Percentiles rank a stretch among this genome's conserved stretches.
Conservation (phyloP, 2,113 vertebrate genomes). For the Phaetusa simplex region DNA sequence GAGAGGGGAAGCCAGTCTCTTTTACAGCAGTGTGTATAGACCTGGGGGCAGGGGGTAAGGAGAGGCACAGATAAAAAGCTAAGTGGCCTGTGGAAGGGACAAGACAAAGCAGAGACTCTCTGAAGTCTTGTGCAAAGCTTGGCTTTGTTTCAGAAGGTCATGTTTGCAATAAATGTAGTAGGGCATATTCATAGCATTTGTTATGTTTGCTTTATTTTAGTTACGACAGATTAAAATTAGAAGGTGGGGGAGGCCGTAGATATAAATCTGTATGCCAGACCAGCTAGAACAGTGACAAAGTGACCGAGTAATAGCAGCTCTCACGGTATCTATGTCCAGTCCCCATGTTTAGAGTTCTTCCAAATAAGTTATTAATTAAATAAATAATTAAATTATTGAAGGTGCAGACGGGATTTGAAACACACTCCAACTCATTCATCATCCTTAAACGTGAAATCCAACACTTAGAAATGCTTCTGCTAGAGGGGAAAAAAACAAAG, state of each 20-base stretch:
- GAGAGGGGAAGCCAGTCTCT: not conserved
- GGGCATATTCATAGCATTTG: not conserved
- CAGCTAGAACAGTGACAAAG: not conserved
- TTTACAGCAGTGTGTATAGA: not conserved
- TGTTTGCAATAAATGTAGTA: not conserved
- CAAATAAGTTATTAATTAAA: not conserved
- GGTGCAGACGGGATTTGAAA: not conserved
- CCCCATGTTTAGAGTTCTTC: not conserved
- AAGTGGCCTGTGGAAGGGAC: not conserved
- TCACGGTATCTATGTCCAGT: not conserved
- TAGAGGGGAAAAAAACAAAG: not conserved
- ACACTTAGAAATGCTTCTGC: not conserved
- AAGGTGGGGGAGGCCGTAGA: not conserved
- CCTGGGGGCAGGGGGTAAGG: no score
- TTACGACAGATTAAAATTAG: not conserved
- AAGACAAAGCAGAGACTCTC: not conserved
- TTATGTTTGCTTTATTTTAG: not conserved
- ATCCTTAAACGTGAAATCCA: not conserved
- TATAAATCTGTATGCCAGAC: not conserved
- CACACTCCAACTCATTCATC: not conserved
- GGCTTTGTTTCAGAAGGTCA: not conserved
- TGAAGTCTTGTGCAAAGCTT: not conserved
- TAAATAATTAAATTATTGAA: not conserved
- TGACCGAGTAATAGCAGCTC: not conserved
- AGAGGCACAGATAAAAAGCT: not conserved